Percentiles rank a stretch among this genome's conserved stretches.
Conservation (phyloP, 2,797 vertebrate genomes). For the Helicolenus hilgendorfi region DNA sequence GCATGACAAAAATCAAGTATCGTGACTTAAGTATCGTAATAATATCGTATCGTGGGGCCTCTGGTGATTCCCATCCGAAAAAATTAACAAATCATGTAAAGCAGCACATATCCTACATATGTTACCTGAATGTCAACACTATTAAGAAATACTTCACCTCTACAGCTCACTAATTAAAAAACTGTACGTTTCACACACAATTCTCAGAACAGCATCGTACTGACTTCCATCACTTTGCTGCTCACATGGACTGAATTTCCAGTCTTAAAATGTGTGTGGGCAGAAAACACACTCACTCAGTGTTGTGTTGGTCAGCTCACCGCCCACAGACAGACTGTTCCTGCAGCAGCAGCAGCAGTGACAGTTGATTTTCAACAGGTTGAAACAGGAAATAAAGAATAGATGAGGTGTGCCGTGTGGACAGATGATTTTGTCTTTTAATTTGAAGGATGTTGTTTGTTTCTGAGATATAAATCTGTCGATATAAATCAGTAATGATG, state of each 20-base stretch:
- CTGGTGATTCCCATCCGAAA: too few relatives aligned
- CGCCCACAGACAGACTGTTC: background rate
- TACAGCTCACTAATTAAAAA: too few relatives aligned
- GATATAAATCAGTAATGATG: background rate
- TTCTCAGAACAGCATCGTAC: background rate
- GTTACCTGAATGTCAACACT: too few relatives aligned
- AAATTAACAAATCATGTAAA: too few relatives aligned
- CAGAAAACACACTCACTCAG: background rate
- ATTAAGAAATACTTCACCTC: too few relatives aligned
- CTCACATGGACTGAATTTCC: background rate
- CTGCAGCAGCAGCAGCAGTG: background rate
- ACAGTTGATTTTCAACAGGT: background rate
- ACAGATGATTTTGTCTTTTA: background rate
- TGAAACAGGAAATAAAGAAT: background rate
- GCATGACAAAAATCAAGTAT: too few relatives aligned
- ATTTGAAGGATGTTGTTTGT: background rate
- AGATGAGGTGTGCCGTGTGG: background rate
- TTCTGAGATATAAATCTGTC: background rate
- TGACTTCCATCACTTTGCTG: background rate
- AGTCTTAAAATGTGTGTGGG: background rate
- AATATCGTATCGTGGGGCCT: too few relatives aligned
- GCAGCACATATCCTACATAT: too few relatives aligned
- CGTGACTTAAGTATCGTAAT: too few relatives aligned
- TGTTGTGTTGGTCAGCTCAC: background rate
- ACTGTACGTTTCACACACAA: too few relatives aligned